Evolutionary conservation across 1,140 invertebrate genomes (phyloP), one percentile per base, ranked within the genome.

Genomic region (Formica exsecta): DNA sequence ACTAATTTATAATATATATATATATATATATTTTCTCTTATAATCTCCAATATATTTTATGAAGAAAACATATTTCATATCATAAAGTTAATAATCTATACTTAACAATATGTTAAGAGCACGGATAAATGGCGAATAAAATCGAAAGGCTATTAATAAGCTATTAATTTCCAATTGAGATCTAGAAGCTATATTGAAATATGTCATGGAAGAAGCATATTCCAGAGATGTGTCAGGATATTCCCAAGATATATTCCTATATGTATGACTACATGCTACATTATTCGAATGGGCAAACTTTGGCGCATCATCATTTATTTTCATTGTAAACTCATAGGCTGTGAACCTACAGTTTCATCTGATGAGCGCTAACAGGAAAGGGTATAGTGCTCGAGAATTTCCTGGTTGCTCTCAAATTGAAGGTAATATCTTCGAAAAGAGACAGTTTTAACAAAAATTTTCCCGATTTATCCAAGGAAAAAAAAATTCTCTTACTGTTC

Each of bases 241-340:
- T 22, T 41, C 22, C 1, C 16, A 3, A 71, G 41, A 48, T 13
- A 19, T 32, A 54, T n/a, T 38, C 19, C 8, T 7, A 57, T 29
- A 57, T 13, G 22, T 7, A 7, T 11, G 41, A 32, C 11, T 54
- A 9, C n/a, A 1, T 54, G 11, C 29, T 48, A 38, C 22, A 59
- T 80, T 48, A 73, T 61, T 48, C 7, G 13, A 22, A 1, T 3
- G 22, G 16, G 22, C 13, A 38, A 81, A 4, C 1, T 62, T 83
- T 54, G 25, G 19, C 22, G 51, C 4, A 44, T 71, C 44, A 62
- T 83, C 29, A 73, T 79, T 79, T 66, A 68, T 68, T 79, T 74
- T 73, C 16, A 57, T 0, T 54, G 0, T 8, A 61, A 41, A 71
- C 22, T 70, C 16, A 5, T 44, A n/a, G 19, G 25, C 36, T 59